Percentiles rank a stretch among this genome's conserved stretches.
These are phyloP conservation scores for Suricata suricatta DNA, from an alignment of 2,113 vertebrate genomes.

Conservation along the genomic window DNA sequence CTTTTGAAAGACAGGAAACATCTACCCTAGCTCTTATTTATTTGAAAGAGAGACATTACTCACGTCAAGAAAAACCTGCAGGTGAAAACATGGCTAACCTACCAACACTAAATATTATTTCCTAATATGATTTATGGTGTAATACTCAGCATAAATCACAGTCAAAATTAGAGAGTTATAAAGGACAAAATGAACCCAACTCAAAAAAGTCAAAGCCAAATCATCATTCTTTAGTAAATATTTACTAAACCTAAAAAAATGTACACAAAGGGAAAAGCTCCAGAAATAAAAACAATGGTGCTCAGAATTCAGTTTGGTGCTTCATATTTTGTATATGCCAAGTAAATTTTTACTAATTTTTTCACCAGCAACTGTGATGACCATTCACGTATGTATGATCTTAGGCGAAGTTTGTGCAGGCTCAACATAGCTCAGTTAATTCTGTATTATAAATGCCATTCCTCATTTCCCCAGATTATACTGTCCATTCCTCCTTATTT, in stretches of 20 bases:
- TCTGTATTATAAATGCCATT: background rate
- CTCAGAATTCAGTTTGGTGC: background rate
- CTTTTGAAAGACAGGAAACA: constrained; percentile 10
- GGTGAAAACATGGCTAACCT: background rate
- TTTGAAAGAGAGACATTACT: background rate
- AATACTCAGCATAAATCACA: background rate
- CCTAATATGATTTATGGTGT: background rate
- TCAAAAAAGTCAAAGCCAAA: constrained; percentile 24
- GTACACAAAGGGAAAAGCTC: background rate
- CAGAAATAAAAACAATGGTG: background rate
- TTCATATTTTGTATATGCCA: background rate
- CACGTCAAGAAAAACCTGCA: background rate
- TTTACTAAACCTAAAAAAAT: background rate
- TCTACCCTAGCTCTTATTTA: background rate
- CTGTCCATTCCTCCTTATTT: background rate
- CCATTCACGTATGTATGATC: background rate
- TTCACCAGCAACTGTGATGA: background rate
- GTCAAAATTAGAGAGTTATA: background rate
- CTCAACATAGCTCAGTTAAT: background rate
- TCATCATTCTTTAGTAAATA: background rate
- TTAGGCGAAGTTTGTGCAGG: background rate
- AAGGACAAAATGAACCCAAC: background rate
- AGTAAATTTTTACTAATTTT: background rate
- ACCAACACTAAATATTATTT: background rate
- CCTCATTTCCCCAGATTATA: background rate